A percentile compares a stretch with the other conserved stretches of the same genome.
Evolutionary conservation across 2,797 vertebrate genomes (phyloP).

Genomic region (Platalea minor): DNA sequence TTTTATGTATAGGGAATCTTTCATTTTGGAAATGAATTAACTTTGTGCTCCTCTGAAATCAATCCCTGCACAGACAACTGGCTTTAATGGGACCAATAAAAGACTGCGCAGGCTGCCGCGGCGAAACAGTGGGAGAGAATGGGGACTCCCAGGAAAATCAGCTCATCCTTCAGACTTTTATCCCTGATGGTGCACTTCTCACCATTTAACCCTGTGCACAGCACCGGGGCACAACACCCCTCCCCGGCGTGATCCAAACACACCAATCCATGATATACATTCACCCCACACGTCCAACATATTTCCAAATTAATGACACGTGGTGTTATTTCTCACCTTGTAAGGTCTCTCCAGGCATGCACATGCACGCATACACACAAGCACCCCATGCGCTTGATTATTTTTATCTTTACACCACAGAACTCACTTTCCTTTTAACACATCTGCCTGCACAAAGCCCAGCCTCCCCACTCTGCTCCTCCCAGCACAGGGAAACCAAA

Average conservation of each 20-base stretch:
- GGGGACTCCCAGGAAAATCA: background rate
- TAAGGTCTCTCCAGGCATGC: background rate
- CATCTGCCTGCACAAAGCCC: background rate
- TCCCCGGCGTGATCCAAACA: background rate
- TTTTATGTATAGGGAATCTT: background rate
- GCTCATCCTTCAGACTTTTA: background rate
- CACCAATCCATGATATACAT: no score
- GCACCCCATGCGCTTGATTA: background rate
- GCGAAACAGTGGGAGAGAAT: background rate
- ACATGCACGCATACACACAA: rapidly evolving
- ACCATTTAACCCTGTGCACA: background rate
- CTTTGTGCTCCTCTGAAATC: background rate
- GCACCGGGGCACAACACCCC: background rate
- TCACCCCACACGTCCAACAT: background rate
- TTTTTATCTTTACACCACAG: background rate
- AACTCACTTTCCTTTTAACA: background rate
- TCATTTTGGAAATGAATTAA: conserved; percentile 1
- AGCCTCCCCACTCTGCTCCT: background rate
- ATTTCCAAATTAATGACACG: background rate
- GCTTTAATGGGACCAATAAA: background rate
- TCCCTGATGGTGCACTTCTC: background rate
- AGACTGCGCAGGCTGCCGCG: background rate
- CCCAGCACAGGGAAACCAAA: background rate
- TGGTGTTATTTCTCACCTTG: background rate
- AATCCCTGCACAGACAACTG: background rate